Evolutionary conservation across 2,797 vertebrate species (phyloP).

Genomic region (Xenops minutus): DNA sequence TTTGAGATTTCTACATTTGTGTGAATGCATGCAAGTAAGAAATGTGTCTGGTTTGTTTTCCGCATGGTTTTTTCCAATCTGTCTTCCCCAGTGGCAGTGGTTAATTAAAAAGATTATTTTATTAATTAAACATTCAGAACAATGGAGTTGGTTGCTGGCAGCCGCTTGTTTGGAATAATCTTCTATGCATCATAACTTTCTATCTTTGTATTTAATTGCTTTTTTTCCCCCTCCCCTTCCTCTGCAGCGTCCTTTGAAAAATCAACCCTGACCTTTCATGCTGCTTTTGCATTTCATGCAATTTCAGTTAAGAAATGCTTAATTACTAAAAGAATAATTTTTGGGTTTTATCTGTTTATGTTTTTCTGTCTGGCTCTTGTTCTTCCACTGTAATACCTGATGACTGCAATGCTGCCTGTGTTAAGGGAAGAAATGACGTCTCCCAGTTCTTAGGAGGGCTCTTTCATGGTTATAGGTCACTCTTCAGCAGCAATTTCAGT

Average conservation of each 20-base stretch:
- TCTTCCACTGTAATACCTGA: neutral
- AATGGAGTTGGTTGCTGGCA: slow-evolving; percentile 17
- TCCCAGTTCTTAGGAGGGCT: neutral
- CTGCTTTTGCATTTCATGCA: slow-evolving; percentile 23
- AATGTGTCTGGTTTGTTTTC: neutral
- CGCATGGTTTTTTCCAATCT: neutral
- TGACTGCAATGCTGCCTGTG: neutral
- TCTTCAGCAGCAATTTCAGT: neutral
- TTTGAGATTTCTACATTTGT: neutral
- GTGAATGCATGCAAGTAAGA: neutral
- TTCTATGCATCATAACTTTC: slow-evolving; percentile 27
- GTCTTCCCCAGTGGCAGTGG: neutral
- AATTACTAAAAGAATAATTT: slow-evolving; percentile 57
- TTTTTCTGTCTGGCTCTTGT: neutral
- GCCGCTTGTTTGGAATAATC: slow-evolving; percentile 32
- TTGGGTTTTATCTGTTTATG: slow-evolving; percentile 38
- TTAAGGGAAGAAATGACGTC: neutral
- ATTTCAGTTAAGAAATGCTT: slow-evolving; percentile 58
- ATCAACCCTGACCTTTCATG: slow-evolving; percentile 56
- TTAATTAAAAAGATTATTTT: slow-evolving; percentile 24
- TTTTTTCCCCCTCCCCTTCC: neutral
- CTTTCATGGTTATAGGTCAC: neutral
- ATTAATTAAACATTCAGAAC: slow-evolving; percentile 58
- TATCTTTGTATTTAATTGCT: slow-evolving; percentile 40
- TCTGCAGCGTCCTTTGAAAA: slow-evolving; percentile 12